Evolutionary conservation across 2,113 vertebrate genomes (phyloP).

Genomic region (Neolamprologus falcicula): DNA sequence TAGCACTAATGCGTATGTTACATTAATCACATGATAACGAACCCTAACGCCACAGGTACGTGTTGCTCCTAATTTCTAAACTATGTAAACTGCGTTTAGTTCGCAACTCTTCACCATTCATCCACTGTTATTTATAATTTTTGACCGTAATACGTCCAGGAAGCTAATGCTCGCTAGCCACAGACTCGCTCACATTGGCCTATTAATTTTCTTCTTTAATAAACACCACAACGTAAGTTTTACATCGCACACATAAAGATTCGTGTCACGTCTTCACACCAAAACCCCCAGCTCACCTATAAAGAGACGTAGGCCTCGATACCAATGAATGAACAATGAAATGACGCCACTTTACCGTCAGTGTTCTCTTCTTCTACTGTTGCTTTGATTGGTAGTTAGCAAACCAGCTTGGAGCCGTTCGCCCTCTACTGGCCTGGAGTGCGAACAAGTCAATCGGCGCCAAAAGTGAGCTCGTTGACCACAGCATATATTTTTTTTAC

Average conservation of each 20-base stretch:
- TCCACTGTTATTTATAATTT: background rate
- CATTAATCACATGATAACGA: background rate
- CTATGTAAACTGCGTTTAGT: background rate
- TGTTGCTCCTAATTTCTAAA: background rate
- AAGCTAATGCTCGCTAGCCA: background rate
- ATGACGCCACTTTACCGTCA: constrained; percentile 31
- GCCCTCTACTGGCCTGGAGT: background rate
- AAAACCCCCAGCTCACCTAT: constrained; percentile 19
- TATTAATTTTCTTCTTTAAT: background rate
- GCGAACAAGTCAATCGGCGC: background rate
- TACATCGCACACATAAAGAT: background rate
- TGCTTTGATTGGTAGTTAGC: background rate
- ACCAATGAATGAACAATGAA: constrained; percentile 57
- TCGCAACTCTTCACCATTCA: background rate
- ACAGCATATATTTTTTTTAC: background rate
- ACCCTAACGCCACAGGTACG: background rate
- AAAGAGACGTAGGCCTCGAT: constrained; percentile 9
- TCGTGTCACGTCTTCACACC: background rate
- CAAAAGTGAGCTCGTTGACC: background rate
- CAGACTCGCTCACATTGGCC: background rate
- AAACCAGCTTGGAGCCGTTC: background rate
- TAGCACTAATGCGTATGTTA: background rate
- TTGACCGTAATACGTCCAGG: background rate
- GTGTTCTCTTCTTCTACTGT: background rate
- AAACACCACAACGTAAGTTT: background rate